A percentile compares a stretch with the other conserved stretches of the same genome.
Conservation (phyloP, 2,888 invertebrate species). For the Azorinus chamasolen region DNA sequence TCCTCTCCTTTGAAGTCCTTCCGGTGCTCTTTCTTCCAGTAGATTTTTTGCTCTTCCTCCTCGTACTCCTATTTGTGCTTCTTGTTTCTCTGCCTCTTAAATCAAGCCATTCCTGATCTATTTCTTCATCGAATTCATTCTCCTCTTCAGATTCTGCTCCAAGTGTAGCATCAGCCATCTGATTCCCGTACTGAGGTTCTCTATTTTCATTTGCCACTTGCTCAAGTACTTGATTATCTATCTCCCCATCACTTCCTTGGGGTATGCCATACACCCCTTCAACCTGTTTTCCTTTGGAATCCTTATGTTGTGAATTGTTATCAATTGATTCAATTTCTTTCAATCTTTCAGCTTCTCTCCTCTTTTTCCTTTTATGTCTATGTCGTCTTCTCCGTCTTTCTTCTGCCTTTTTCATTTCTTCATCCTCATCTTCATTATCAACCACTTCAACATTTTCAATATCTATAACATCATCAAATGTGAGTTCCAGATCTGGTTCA, state of each 20-base stretch:
- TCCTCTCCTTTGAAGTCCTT: neutral
- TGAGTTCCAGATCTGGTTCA: constrained; percentile 59
- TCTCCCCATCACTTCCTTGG: constrained; percentile 6
- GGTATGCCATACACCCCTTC: neutral
- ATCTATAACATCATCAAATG: constrained; percentile 53
- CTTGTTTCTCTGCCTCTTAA: neutral
- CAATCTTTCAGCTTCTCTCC: neutral
- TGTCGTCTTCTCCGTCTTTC: constrained; percentile 36
- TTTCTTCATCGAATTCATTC: too few species aligned
- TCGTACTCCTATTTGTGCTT: neutral
- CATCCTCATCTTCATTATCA: constrained; percentile 16
- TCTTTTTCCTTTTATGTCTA: constrained; percentile 36
- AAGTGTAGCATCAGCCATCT: too few species aligned
- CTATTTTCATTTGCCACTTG: neutral
- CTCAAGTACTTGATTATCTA: constrained; percentile 8
- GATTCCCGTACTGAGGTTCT: too few species aligned
- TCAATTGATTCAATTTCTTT: neutral
- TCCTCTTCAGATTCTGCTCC: too few species aligned
- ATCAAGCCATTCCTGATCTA: neutral
- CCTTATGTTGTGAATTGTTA: neutral
- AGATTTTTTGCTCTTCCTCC: neutral
- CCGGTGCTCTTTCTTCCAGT: neutral
- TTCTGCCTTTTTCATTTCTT: constrained; percentile 8
- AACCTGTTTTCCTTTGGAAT: neutral
- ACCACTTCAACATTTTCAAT: constrained; percentile 42